A percentile compares a stretch with the other conserved stretches of the same genome.
Evolutionary conservation across 1,140 invertebrate genomes (phyloP).

Genomic region (Trissolcus basalis): DNA sequence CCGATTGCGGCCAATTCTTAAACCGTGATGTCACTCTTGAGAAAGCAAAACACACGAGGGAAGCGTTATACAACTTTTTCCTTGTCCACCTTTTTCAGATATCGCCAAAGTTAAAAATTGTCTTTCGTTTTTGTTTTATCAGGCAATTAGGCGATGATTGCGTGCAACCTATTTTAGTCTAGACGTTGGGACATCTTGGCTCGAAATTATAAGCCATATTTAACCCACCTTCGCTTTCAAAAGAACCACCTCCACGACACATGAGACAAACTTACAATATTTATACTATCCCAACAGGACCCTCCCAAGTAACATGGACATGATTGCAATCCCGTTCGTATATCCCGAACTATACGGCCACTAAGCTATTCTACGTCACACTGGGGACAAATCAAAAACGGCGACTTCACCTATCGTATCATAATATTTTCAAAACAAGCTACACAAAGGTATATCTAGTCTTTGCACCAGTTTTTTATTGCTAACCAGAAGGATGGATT

Average conservation of each 20-base stretch:
- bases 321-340: slow-evolving; percentile 75
- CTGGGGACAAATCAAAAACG: slow-evolving; percentile 73
- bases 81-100: too few relatives aligned
- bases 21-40: slow-evolving; percentile 54
- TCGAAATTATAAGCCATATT: too few relatives aligned
- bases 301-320: slow-evolving; percentile 71
- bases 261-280: slow-evolving; percentile 70
- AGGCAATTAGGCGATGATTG: too few relatives aligned
- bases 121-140: too few relatives aligned
- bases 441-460: slow-evolving; percentile 3
- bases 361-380: slow-evolving; percentile 65
- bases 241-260: slow-evolving; percentile 49
- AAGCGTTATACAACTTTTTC: slow-evolving; percentile 69
- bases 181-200: too few relatives aligned
- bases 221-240: slow-evolving; percentile 25
- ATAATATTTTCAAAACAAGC: slow-evolving; percentile 73
- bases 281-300: slow-evolving; percentile 75
- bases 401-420: slow-evolving; percentile 60
- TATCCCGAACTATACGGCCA: slow-evolving; percentile 68
- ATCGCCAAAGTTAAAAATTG: too few relatives aligned
- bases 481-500: too few relatives aligned
- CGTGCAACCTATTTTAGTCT: too few relatives aligned
- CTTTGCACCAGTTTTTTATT: neutral
- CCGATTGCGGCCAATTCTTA: slow-evolving; percentile 64
- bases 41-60: slow-evolving; percentile 69